phyloP scores from a whole-genome alignment of 2,113 vertebrate genomes.

The Myotis brandtii region DNA sequence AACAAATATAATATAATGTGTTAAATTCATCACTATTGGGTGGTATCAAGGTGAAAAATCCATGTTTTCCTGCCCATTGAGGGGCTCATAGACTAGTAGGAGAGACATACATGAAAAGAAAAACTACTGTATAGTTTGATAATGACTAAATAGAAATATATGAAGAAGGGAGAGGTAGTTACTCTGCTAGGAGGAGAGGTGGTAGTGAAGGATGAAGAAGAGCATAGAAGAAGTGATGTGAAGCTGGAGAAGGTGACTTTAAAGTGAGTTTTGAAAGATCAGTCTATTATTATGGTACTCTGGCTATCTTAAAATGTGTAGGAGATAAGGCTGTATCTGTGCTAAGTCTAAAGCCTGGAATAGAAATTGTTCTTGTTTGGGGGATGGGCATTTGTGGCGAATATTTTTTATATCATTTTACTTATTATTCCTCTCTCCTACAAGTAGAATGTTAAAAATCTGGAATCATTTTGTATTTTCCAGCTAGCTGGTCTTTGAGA shows the following conservation, averaged over 20 bases:
- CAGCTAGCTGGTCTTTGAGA: conserved; percentile 5
- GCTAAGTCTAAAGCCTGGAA: conserved; percentile 39
- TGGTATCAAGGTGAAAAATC: conserved; percentile 19
- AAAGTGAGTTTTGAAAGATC: conserved; percentile 24
- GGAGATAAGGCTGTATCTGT: background rate
- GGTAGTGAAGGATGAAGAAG: background rate
- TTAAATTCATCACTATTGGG: conserved; percentile 9
- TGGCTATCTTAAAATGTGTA: background rate
- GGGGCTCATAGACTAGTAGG: background rate
- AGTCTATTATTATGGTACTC: background rate
- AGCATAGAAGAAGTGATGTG: background rate
- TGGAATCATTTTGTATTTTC: conserved; percentile 34
- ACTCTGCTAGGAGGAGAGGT: background rate
- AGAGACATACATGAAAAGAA: conserved; percentile 11
- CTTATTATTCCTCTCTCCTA: background rate
- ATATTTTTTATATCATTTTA: background rate
- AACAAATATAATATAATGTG: background rate
- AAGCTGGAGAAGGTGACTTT: background rate
- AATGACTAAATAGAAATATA: conserved; percentile 1
- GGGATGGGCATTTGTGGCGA: background rate
- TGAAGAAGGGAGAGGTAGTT: background rate
- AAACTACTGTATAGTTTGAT: background rate
- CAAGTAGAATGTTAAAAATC: conserved; percentile 28
- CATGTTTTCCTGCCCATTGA: background rate
- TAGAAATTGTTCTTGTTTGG: background rate